These are phyloP conservation scores for Anguilla pacifica DNA, from an alignment of 2,797 vertebrate species.

Conservation along the genomic window DNA sequence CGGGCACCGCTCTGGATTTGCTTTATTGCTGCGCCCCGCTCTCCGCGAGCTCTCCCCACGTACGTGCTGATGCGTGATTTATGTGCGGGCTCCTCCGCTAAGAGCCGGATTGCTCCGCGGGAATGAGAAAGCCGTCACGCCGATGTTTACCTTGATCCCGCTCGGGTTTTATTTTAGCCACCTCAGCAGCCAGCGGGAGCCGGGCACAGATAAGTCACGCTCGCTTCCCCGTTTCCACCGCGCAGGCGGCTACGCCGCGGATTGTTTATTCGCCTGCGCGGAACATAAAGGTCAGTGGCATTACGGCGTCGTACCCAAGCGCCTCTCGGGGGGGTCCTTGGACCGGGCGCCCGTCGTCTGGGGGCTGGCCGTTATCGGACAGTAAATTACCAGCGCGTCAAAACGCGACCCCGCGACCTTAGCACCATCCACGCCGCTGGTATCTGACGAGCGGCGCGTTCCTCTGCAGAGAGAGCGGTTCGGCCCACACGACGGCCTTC, in stretches of 20 bases:
- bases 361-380: conserved; percentile 9
- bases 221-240: not conserved
- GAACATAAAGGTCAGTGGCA: conserved; percentile 31
- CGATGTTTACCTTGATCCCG: conserved; percentile 61
- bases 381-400: conserved; percentile 22
- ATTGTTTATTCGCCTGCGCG: conserved; percentile 31
- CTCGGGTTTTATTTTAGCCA: conserved; percentile 54
- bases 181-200: conserved; percentile 33
- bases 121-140: conserved; percentile 48
- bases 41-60: conserved; percentile 53
- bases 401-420: conserved; percentile 18
- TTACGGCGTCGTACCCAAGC: conserved; percentile 10
- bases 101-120: conserved; percentile 32
- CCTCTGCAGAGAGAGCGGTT: not conserved
- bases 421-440: not conserved
- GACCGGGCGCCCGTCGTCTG: conserved; percentile 11
- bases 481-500: not conserved
- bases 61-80: conserved; percentile 63
- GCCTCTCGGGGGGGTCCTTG: conserved; percentile 20
- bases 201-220: conserved; percentile 40
- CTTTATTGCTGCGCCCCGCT: conserved; percentile 68
- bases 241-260: conserved; percentile 25
- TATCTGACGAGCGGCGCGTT: not conserved
- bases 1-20: conserved; percentile 58
- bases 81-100: conserved; percentile 40